A percentile compares a stretch with the other conserved stretches of the same genome.
Evolutionary conservation across 2,797 vertebrate species (phyloP).

Genomic region (Anniella stebbinsi): DNA sequence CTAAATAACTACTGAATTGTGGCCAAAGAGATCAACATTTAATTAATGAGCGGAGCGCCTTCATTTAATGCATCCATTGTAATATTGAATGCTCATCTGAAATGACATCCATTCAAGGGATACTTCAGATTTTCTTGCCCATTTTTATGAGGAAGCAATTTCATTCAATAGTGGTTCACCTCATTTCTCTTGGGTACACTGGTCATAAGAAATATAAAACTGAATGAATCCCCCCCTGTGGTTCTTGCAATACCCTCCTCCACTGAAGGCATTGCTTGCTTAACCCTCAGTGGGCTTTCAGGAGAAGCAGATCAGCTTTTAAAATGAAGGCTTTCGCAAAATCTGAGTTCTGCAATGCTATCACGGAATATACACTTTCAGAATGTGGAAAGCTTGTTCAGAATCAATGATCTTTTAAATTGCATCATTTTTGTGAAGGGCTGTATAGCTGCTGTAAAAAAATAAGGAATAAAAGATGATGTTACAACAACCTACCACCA

Average conservation of each 20-base stretch:
- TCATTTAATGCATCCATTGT: not conserved
- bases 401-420: not conserved
- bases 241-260: not conserved
- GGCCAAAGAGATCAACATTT: not conserved
- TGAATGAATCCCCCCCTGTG: not conserved
- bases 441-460: not conserved
- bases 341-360: not conserved
- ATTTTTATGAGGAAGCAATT: not conserved
- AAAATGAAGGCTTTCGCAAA: not conserved
- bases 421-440: not conserved
- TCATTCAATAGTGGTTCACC: not conserved
- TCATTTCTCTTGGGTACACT: not conserved
- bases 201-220: slow-evolving; percentile 5
- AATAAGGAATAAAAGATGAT: too few species aligned
- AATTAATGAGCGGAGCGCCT: not conserved
- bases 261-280: not conserved
- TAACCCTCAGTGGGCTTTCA: not conserved
- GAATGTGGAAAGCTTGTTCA: not conserved
- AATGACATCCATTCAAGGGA: not conserved
- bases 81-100: not conserved
- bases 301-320: not conserved
- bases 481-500: not conserved
- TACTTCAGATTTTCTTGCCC: not conserved
- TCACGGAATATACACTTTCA: not conserved
- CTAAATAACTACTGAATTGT: not conserved